phyloP scores from a whole-genome alignment of 1,140 invertebrate genomes.

The Atta colombica region DNA sequence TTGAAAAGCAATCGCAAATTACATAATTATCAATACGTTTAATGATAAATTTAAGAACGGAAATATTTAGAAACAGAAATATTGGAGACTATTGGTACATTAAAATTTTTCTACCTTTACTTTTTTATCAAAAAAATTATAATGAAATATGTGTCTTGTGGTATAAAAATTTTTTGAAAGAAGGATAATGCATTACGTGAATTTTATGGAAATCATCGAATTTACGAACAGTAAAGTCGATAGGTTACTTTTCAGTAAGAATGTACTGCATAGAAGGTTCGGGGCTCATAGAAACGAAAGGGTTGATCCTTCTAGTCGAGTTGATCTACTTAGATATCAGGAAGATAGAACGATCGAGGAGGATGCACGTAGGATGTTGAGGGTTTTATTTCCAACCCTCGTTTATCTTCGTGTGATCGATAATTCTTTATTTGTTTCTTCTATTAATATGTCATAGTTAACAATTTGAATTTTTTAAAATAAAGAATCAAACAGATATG shows the following conservation, averaged over 20 bases:
- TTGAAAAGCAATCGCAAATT: neutral
- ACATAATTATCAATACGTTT: neutral
- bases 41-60: neutral
- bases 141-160: neutral
- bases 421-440: conserved; percentile 1
- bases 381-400: conserved; percentile 12
- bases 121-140: conserved; percentile 1
- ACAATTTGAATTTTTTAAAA: neutral
- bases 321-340: conserved; percentile 76
- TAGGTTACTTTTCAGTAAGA: neutral
- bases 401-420: neutral
- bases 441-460: neutral
- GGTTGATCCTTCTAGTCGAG: conserved; percentile 70
- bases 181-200: neutral
- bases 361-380: conserved; percentile 32
- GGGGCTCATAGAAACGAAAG: conserved; percentile 21
- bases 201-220: neutral
- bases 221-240: neutral
- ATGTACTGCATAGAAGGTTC: neutral
- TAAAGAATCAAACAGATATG: neutral
- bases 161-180: neutral
- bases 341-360: conserved; percentile 63
- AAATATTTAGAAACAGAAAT: neutral
- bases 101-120: neutral
- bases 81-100: neutral